Conservation (phyloP, 1,140 invertebrate species). For the Bombus affinis region DNA sequence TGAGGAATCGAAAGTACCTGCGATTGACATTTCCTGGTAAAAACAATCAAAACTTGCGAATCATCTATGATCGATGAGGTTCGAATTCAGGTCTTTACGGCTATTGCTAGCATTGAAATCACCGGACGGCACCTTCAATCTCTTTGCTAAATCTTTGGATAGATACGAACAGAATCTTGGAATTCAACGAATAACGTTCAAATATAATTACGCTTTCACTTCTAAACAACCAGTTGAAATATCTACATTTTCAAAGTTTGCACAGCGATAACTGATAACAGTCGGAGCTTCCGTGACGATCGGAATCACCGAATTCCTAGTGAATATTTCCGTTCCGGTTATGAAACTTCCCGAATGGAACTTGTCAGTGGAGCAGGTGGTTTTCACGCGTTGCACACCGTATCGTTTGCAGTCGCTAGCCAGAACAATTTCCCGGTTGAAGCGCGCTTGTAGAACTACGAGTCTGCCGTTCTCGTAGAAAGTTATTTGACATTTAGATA, state of each 20-base stretch:
- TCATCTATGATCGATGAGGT: too few species aligned
- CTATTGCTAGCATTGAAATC: too few species aligned
- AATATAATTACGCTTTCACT: neutral
- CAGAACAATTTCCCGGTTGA: conserved; percentile 12
- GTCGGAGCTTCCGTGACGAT: neutral
- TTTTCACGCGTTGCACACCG: conserved; percentile 1
- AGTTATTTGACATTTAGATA: conserved; percentile 68
- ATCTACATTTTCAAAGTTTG: neutral
- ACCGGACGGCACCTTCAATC: too few species aligned
- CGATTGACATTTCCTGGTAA: conserved; percentile 18
- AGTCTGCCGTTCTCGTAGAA: conserved; percentile 54
- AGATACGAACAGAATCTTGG: too few species aligned
- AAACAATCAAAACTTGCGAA: neutral
- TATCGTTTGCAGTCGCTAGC: neutral
- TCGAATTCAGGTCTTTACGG: too few species aligned
- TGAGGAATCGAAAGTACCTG: too few species aligned
- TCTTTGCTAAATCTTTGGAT: too few species aligned
- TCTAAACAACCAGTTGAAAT: neutral
- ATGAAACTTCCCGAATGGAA: conserved; percentile 47
- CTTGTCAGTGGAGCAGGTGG: conserved; percentile 20
- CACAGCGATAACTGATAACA: neutral
- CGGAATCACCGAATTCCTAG: conserved; percentile 30
- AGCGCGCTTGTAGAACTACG: conserved; percentile 11
- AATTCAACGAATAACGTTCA: too few species aligned
- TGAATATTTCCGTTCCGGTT: conserved; percentile 25